phyloP scores from a whole-genome alignment of 2,113 vertebrate species.

The Ptilorrhoa leucosticta region DNA sequence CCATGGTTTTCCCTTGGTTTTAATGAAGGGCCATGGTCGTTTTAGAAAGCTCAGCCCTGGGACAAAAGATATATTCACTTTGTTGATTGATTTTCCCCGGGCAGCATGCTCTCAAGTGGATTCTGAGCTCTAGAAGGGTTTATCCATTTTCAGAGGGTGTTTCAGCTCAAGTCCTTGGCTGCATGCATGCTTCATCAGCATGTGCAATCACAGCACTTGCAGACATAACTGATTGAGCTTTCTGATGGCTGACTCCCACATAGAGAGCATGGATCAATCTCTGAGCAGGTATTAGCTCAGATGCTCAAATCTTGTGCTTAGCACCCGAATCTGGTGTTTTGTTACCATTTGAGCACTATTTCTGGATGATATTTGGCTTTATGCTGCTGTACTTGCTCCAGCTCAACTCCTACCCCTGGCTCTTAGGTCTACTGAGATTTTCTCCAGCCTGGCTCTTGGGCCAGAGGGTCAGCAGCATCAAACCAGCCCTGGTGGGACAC shows the following conservation, averaged over 20 bases:
- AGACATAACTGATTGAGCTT: not conserved
- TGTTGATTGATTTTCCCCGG: not conserved
- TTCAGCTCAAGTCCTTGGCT: not conserved
- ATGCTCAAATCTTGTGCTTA: not conserved
- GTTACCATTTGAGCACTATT: not conserved
- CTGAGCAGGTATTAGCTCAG: not conserved
- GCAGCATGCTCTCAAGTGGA: not conserved
- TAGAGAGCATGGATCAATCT: not conserved
- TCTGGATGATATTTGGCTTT: not conserved
- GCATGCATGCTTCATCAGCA: not conserved
- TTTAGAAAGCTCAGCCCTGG: not conserved
- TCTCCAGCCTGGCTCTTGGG: fast-evolving
- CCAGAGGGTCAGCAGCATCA: not conserved
- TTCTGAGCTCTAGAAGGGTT: not conserved
- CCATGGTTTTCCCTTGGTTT: not conserved
- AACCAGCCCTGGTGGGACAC: not conserved
- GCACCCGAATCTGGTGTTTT: not conserved
- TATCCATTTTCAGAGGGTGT: not conserved
- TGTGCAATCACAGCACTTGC: not conserved
- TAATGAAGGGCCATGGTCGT: not conserved
- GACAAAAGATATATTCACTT: not conserved
- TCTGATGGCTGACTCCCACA: not conserved
- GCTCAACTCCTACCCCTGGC: not conserved
- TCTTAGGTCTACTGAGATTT: not conserved
- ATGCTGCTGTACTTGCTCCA: not conserved